phyloP scores from a whole-genome alignment of 2,888 invertebrate species.

The Rosalia funebris region DNA sequence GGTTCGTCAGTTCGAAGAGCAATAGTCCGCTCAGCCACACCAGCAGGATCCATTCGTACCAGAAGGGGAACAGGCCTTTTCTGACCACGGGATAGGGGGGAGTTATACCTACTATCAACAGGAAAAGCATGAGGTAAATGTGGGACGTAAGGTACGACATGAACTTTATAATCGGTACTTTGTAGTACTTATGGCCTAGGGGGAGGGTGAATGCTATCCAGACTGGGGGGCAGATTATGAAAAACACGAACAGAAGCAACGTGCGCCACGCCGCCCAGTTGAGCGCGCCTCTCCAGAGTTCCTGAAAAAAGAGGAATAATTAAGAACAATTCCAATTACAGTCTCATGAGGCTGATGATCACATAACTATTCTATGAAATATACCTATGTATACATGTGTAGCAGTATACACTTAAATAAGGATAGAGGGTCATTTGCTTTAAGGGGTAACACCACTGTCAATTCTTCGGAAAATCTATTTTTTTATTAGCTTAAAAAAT shows the following conservation, averaged over 20 bases:
- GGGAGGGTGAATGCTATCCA: constrained; percentile 97
- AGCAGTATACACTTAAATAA: no score
- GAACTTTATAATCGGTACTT: constrained; percentile 99
- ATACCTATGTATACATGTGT: no score
- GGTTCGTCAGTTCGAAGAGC: constrained; percentile 96
- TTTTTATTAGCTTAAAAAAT: no score
- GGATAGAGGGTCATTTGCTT: no score
- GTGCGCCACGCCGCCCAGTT: constrained; percentile 97
- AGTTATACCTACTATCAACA: constrained; percentile 89
- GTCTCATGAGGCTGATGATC: no score
- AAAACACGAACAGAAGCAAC: constrained; percentile 89
- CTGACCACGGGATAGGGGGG: constrained; percentile 87
- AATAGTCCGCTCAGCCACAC: constrained; percentile 95
- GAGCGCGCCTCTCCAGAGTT: constrained; percentile 97
- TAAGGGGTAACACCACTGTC: no score
- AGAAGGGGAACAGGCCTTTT: constrained; percentile 83
- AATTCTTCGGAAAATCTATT: no score
- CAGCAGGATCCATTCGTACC: constrained; percentile 96
- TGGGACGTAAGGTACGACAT: constrained; percentile 99
- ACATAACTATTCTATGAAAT: no score
- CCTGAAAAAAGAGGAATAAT: constrained; percentile 68
- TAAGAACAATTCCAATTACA: not conserved
- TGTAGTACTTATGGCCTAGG: constrained; percentile 93
- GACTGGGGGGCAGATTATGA: constrained; percentile 93
- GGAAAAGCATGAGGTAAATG: constrained; percentile 94